Conservation (phyloP, 2,797 vertebrate species). For the Podarcis lilfordi region DNA sequence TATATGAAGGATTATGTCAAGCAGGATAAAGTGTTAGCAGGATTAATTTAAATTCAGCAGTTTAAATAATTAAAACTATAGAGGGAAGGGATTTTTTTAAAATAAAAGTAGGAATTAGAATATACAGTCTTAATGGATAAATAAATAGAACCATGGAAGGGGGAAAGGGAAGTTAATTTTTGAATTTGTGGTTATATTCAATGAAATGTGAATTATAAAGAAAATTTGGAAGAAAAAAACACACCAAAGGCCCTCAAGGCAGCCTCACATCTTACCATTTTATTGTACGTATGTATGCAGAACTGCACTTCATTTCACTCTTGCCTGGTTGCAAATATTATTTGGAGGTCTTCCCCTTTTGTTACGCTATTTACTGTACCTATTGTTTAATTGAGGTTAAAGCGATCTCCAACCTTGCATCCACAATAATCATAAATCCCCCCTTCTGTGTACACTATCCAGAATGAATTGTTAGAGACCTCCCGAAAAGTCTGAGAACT, state of each 20-base stretch:
- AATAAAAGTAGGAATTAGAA: too few relatives aligned
- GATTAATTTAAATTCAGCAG: too few relatives aligned
- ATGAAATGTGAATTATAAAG: too few relatives aligned
- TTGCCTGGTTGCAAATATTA: conserved; percentile 11
- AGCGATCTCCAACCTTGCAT: conserved; percentile 47
- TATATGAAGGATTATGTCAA: too few relatives aligned
- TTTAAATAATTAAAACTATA: too few relatives aligned
- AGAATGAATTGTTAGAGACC: conserved; percentile 41
- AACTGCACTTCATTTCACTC: not conserved
- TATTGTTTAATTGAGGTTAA: conserved; percentile 69
- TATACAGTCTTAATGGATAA: too few relatives aligned
- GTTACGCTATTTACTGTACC: conserved; percentile 57
- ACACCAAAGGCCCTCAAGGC: not conserved
- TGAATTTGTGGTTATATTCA: too few relatives aligned
- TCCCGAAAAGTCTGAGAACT: conserved; percentile 60
- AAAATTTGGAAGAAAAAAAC: too few relatives aligned
- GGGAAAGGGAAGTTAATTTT: too few relatives aligned
- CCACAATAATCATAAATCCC: conserved; percentile 66
- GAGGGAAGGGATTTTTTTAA: too few relatives aligned
- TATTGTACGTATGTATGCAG: rapidly evolving
- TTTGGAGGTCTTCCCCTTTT: conserved; percentile 46
- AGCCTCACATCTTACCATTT: not conserved
- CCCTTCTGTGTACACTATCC: conserved; percentile 19
- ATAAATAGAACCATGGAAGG: too few relatives aligned
- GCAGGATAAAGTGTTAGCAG: too few relatives aligned